Conservation (phyloP, 2,888 invertebrate species). For the Melipona bicolor region DNA sequence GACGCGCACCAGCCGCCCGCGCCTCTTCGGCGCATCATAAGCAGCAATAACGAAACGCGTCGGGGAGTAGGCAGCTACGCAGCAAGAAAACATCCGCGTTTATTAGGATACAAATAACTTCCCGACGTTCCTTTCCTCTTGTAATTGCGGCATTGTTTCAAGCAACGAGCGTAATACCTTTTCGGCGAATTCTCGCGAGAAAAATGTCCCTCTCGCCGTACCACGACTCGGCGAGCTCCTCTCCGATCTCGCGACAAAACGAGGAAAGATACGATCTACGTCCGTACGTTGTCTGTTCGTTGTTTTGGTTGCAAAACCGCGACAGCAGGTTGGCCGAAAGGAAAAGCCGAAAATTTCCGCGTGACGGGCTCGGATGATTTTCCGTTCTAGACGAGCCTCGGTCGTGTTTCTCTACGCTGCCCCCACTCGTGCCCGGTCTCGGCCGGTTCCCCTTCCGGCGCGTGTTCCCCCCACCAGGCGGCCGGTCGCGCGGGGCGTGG, state of each 20-base stretch:
- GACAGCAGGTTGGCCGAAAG: not conserved
- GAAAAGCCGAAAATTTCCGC: constrained; percentile 45
- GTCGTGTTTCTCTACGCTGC: constrained; percentile 46
- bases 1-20: not conserved
- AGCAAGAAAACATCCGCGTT: not conserved
- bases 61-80: fast-evolving
- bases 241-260: too few relatives aligned
- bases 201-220: too few relatives aligned
- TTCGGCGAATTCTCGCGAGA: not conserved
- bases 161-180: not conserved
- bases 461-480: constrained; percentile 65
- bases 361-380: constrained; percentile 55
- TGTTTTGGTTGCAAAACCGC: constrained; percentile 3
- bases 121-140: not conserved
- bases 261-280: not conserved
- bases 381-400: constrained; percentile 39
- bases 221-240: too few relatives aligned
- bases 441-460: constrained; percentile 73
- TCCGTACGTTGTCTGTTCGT: constrained; percentile 12
- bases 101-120: not conserved
- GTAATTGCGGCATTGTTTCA: not conserved
- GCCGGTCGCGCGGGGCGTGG: constrained; percentile 76
- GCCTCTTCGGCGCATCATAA: not conserved
- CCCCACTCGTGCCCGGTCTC: constrained; percentile 55
- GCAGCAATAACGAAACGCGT: not conserved